Base-by-base conservation (phyloP, 2,888 invertebrate genomes). In the Epinotia demarniana region DNA sequence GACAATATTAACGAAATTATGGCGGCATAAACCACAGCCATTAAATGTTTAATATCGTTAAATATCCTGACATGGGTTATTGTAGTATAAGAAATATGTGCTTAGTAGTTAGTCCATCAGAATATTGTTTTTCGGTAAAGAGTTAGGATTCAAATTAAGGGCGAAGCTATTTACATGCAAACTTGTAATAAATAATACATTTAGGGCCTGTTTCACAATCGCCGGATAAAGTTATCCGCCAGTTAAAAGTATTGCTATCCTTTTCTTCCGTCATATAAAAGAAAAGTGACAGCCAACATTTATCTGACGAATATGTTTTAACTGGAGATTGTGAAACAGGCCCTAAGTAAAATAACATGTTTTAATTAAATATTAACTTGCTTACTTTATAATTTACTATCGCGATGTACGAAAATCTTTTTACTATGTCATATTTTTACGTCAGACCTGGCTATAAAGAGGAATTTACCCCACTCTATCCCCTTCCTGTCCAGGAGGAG, bases 1-100 rank as follows among this genome's bases (percentile, higher is more conserved):
- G 69, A 46, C 69, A 60, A 60, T 69, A 69, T 69, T 69, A 69
- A 69, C 27, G 58, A 58, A 60, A 60, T 60, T 60, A 69, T 69
- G 69, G 58, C 69, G 46, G 68, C n/a, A 60, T 69, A 69, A 68
- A 69, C 69, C 46, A 27, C 43, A 27, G 12, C 58, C 27, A 60
- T 60, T 69, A 69, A 69, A 69, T 69, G 58, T 60, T 19, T 69
- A 60, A 69, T 69, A 69, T 69, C 58, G 69, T 60, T 60, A 69
- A 69, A 60, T 60, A 23, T 19, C 57, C 43, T 69, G 69, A 46
- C 46, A 60, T 46, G 58, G n/a, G 43, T 57, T 49, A 49, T 49
- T 23, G 19, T 58, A 39, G 33, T 69, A 60, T 60, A 69, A 60
- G 58, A 46, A 46, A 46, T 39, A 46, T 39, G 16, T 27, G 23